These are phyloP conservation scores for Lordiphosa stackelbergi DNA, from an alignment of 1,140 invertebrate species.

Conservation along the genomic window DNA sequence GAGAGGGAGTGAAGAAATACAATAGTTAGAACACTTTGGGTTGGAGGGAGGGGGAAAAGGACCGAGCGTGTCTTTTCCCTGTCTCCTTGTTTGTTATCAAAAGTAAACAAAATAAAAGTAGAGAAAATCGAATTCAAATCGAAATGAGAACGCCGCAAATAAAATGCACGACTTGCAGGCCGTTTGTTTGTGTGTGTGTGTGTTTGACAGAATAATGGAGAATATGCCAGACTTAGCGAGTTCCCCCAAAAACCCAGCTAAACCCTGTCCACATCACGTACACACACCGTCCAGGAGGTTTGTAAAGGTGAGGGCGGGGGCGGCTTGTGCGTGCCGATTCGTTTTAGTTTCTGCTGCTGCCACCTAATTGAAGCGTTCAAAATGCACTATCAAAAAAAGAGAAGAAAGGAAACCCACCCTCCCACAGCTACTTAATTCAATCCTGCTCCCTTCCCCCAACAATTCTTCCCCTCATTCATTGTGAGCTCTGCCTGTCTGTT, in stretches of 20 bases:
- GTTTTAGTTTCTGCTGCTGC: slow-evolving; percentile 21
- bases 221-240: background rate
- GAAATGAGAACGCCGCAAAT: slow-evolving; percentile 20
- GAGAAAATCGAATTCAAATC: slow-evolving; percentile 30
- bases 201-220: slow-evolving; percentile 35
- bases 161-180: slow-evolving; percentile 25
- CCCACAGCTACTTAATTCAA: slow-evolving; percentile 8
- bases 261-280: too few species aligned
- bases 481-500: background rate
- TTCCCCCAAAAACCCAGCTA: too few species aligned
- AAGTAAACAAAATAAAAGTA: slow-evolving; percentile 3
- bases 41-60: background rate
- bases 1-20: background rate
- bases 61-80: background rate
- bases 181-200: slow-evolving; percentile 25
- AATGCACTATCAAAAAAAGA: slow-evolving; percentile 23
- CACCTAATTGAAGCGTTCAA: slow-evolving; percentile 51
- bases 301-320: slow-evolving; percentile 8
- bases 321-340: slow-evolving; percentile 6
- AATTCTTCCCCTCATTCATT: slow-evolving; percentile 2
- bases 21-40: background rate
- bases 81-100: background rate
- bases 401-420: slow-evolving; percentile 19
- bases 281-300: too few species aligned
- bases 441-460: background rate